phyloP scores from a whole-genome alignment of 2,113 vertebrate genomes.

The Brachypteracias leptosomus region DNA sequence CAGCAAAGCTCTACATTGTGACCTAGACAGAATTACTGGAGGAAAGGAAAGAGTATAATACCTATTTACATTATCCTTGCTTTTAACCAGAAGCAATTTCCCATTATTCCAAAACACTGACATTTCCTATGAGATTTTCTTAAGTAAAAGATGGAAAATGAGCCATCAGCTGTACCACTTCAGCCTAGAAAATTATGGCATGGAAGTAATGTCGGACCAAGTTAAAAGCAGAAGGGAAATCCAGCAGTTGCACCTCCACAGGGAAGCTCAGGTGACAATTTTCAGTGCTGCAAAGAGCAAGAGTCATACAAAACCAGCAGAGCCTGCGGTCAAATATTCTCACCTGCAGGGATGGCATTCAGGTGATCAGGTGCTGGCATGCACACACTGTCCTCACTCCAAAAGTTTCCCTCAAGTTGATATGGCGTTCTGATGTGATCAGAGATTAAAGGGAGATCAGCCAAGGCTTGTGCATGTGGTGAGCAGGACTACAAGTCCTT shows the following conservation, averaged over 20 bases:
- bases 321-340: background rate
- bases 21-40: constrained; percentile 43
- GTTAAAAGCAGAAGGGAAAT: background rate
- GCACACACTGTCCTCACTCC: background rate
- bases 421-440: background rate
- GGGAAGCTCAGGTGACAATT: background rate
- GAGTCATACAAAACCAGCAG: background rate
- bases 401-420: background rate
- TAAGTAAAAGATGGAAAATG: background rate
- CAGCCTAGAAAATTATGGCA: background rate
- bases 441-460: background rate
- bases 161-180: background rate
- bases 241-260: background rate
- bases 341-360: background rate
- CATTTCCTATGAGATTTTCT: background rate
- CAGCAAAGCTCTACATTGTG: background rate
- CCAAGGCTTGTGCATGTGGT: background rate
- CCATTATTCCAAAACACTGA: background rate
- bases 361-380: background rate
- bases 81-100: constrained; percentile 3
- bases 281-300: background rate
- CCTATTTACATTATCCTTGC: constrained; percentile 19
- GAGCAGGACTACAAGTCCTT: background rate
- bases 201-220: background rate
- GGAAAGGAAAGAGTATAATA: constrained; percentile 13